Evolutionary conservation across 2,113 vertebrate genomes (phyloP), one percentile per base, ranked within the genome.

Genomic region (Gallinago undulata): DNA sequence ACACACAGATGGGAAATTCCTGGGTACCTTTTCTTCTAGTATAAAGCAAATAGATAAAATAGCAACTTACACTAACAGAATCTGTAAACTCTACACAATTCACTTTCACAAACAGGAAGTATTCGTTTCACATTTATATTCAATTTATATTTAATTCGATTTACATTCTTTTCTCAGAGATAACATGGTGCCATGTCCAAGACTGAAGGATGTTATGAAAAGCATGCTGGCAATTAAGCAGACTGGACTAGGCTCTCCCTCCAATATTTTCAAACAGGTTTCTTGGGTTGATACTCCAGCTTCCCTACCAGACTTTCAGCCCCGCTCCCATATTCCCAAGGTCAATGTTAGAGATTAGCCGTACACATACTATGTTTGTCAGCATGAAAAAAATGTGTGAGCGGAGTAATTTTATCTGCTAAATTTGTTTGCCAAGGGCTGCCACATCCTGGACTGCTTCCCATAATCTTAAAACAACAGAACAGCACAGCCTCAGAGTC

Each of bases 1-100:
- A 93, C 87, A 93, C 43, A 74, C 50, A 83, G 74, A 85, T 19
- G 51, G 72, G 60, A 92, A 93, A 93, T 85, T 95, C 63, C 70
- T 70, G 37, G 62, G 57, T 0, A 0, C 67, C 63, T 17, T 17
- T 80, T 91, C 84, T 88, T 62, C 51, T 48, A 45, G 15, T 14
- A 41, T 51, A 93, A 95, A 94, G 43, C 50, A 85, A 87, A 50
- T 0, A 51, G 50, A 90, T 63, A 45, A 69, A 75, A 90, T 2
- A 72, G 72, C 86, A 86, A 70, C n/a, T 72, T 51, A 45, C 8
- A 37, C 41, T 55, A 84, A 62, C 0, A 55, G 23, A 76, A 75
- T 66, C 23, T 31, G 60, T 15, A 31, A 70, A 59, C 62, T 89
- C 48, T 51, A 37, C 15, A 62, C 30, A 73, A 76, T 56, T 11